Base-by-base conservation (phyloP, 2,797 vertebrate species). In the Phalanger gymnotis region DNA sequence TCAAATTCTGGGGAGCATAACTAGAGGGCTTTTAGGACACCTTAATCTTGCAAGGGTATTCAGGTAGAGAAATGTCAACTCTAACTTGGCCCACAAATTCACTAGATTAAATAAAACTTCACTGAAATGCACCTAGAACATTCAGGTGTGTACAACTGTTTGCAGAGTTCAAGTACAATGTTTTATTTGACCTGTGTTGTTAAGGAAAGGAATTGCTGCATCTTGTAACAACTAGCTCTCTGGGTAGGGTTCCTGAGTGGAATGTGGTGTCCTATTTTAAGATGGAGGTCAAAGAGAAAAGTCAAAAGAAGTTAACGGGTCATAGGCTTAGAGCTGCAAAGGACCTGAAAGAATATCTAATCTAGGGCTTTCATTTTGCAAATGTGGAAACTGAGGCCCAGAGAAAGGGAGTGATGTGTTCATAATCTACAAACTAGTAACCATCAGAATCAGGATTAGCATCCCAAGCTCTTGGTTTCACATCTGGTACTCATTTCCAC, bases 101-200 rank as follows among this genome's bases (percentile, higher is more conserved):
- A n/a, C n/a, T 11, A 91, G n/a, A 56, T 31, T 90, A 57, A 95
- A 54, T 96, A 90, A 90, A 73, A 93, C 16, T 47, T 66, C 91
- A 93, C 40, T 31, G n/a, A 90, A 31, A 10, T 94, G 40, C 5
- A n/a, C 1, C 53, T 94, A 66, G 54, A 87, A n/a, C 53, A 66
- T 54, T 53, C 11, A 53, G 90, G 52, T 30, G 14, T 12, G 19
- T 1, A 55, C 0, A 52, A 30, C 40, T 90, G 14, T 22, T 56
- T 61, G 9, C 14, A 14, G 31, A 54, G 5, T 11, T 40, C 58
- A 87, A 51, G 27, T 25, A 4, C 5, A 34, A n/a, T 90, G 0
- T n/a, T 93, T 9, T 7, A 3, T 92, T 94, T 94, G 51, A 92
- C 34, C 73, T 2, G 11, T 31, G 0, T 91, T 92, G 34, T 93